Percentiles rank a stretch among this genome's conserved stretches.
Evolutionary conservation across 1,140 invertebrate genomes (phyloP).

Genomic region (Hycleus phaleratus): DNA sequence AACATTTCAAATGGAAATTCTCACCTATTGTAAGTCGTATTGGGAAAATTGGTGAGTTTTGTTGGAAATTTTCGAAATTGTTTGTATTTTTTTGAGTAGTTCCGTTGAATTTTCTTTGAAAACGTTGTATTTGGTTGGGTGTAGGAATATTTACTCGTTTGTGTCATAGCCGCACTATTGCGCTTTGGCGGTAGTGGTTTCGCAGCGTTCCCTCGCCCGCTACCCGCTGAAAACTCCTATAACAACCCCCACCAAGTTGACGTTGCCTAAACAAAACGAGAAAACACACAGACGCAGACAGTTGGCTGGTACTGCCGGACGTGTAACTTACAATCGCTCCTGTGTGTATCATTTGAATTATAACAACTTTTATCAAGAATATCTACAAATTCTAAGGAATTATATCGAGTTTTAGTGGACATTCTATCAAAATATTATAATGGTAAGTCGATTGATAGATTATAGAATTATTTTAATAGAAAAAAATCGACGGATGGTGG

Average conservation of each 20-base stretch:
- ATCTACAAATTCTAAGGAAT: slow-evolving; percentile 3
- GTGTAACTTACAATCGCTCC: slow-evolving; percentile 42
- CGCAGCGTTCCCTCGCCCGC: slow-evolving; percentile 19
- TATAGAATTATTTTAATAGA: not conserved
- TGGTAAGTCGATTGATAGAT: slow-evolving; percentile 43
- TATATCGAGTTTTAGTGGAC: slow-evolving; percentile 25
- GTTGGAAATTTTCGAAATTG: not conserved
- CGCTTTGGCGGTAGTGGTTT: slow-evolving; percentile 32
- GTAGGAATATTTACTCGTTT: slow-evolving; percentile 39
- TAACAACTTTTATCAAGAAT: too few relatives aligned
- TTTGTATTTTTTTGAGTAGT: too few relatives aligned
- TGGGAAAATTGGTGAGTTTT: not conserved
- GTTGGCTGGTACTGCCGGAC: slow-evolving; percentile 50
- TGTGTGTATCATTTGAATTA: too few relatives aligned
- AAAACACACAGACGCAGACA: slow-evolving; percentile 33
- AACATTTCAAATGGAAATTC: slow-evolving; percentile 17
- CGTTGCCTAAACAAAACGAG: slow-evolving; percentile 34
- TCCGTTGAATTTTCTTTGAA: too few relatives aligned
- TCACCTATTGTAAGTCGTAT: not conserved
- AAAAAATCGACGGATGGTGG: not conserved
- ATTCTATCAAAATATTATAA: slow-evolving; percentile 42
- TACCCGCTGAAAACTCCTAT: not conserved
- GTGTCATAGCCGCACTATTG: slow-evolving; percentile 38
- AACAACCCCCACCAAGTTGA: not conserved
- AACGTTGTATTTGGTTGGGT: not conserved